A percentile compares a stretch with the other conserved stretches of the same genome.
These are phyloP conservation scores for Haliclona indistincta DNA, from an alignment of 37 sponge, comb jelly and placozoan genomes.

Conservation along the genomic window DNA sequence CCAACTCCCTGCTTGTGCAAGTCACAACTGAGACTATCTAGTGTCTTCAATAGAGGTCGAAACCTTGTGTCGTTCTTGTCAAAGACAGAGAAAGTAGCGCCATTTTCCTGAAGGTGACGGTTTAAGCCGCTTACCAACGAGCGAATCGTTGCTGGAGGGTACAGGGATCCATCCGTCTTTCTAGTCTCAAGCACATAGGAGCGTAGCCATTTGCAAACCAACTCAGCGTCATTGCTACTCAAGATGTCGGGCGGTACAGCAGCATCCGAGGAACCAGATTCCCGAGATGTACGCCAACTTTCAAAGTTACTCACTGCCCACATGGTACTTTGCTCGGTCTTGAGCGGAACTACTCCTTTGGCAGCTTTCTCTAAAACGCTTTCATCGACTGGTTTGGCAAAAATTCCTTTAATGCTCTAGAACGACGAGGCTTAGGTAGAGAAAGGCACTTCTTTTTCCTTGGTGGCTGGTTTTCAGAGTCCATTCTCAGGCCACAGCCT, in stretches of 20 bases:
- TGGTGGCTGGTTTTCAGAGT: no score
- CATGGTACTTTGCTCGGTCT: slow-evolving; percentile 6
- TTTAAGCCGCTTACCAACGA: slow-evolving; percentile 26
- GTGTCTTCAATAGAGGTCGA: slow-evolving; percentile 7
- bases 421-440: no score
- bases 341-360: neutral
- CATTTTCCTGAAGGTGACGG: slow-evolving; percentile 3
- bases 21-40: slow-evolving; percentile 22
- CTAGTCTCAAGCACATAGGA: slow-evolving; percentile 18
- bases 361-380: neutral
- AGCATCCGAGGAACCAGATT: neutral
- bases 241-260: neutral
- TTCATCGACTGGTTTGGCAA: neutral
- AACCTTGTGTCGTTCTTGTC: slow-evolving; percentile 22
- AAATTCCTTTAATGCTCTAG: no score
- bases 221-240: slow-evolving; percentile 1
- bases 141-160: slow-evolving; percentile 25
- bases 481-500: no score
- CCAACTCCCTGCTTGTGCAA: slow-evolving; percentile 43
- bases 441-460: no score
- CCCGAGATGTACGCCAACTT: neutral
- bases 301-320: slow-evolving; percentile 27
- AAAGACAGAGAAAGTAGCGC: slow-evolving; percentile 28
- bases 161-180: slow-evolving; percentile 11
- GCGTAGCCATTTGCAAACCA: slow-evolving; percentile 22